Evolutionary conservation across 2,888 invertebrate species (phyloP), one percentile per base, ranked within the genome.

Genomic region (Hyles lineata): DNA sequence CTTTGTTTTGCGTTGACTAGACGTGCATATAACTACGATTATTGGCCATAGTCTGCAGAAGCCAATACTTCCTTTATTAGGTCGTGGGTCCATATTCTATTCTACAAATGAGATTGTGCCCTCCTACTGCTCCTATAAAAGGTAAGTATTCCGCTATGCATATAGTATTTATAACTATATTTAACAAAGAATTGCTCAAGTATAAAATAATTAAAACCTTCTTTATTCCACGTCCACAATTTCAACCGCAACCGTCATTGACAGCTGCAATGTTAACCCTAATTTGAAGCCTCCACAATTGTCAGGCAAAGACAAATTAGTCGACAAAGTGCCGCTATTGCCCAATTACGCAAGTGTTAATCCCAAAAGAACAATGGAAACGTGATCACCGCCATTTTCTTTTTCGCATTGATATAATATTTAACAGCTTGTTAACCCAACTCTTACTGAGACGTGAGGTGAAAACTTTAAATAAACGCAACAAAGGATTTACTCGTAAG

Each of bases 361-460:
- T 63, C 63, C 35, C n/a, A 3, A 25, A n/a, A 63, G 35, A 63
- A 63, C 35, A 63, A 63, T 35, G 21, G 2, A n/a, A 35, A n/a
- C 63, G 63, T 63, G 63, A 63, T 63, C 29, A 35, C 21, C 23
- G 25, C 8, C 21, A 32, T 1, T 35, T 21, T 35, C n/a, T 5
- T n/a, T n/a, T 55, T 35, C 21, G n/a, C 35, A 32, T 63, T 63
- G 63, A 35, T 63, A 35, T 63, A 55, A 55, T 55, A 21, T 63
- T 63, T 63, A 63, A 35, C 63, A 35, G 35, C 63, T 63, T 35
- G 63, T 63, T n/a, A 63, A 35, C n/a, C 35, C 29, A 35, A 55
- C 43, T 43, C 43, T 43, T 43, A 15, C 43, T 43, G 8, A n/a
- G 21, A 35, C 63, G 63, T 63, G 21, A 63, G 21, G 35, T 35